Percentiles rank a stretch among this genome's conserved stretches.
These are phyloP conservation scores for Philantomba maxwellii DNA, from an alignment of 2,113 vertebrate genomes.

Conservation along the genomic window DNA sequence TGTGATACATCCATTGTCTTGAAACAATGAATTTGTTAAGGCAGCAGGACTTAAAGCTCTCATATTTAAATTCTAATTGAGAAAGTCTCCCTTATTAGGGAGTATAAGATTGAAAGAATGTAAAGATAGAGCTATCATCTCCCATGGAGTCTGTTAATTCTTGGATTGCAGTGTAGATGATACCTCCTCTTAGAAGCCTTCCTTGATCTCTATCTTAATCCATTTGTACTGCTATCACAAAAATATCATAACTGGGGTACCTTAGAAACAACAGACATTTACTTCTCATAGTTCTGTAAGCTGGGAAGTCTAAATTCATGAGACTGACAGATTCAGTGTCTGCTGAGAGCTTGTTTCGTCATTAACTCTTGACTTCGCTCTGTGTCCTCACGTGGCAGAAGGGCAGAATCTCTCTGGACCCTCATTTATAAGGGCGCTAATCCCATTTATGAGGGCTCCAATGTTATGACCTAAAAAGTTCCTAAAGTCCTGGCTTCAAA, in stretches of 20 bases:
- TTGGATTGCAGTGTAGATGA: background rate
- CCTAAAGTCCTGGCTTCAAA: background rate
- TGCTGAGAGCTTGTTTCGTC: background rate
- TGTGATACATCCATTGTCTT: background rate
- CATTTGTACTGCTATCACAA: background rate
- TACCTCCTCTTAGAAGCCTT: background rate
- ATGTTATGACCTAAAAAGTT: background rate
- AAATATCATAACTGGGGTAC: background rate
- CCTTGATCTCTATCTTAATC: background rate
- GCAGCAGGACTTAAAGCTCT: background rate
- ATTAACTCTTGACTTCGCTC: background rate
- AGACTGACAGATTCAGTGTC: background rate
- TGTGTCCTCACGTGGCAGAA: background rate
- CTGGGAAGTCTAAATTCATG: background rate
- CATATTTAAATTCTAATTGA: background rate
- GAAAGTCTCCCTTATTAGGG: background rate
- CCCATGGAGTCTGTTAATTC: background rate
- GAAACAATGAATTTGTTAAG: background rate
- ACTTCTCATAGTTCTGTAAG: background rate
- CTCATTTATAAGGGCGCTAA: background rate
- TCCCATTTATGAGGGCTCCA: background rate
- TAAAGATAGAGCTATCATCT: background rate
- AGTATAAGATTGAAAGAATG: background rate
- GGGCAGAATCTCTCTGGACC: background rate
- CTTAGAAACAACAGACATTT: background rate